Evolutionary conservation across 1,140 invertebrate species (phyloP), one percentile per base, ranked within the genome.

Genomic region (Dufourea novaeangliae): DNA sequence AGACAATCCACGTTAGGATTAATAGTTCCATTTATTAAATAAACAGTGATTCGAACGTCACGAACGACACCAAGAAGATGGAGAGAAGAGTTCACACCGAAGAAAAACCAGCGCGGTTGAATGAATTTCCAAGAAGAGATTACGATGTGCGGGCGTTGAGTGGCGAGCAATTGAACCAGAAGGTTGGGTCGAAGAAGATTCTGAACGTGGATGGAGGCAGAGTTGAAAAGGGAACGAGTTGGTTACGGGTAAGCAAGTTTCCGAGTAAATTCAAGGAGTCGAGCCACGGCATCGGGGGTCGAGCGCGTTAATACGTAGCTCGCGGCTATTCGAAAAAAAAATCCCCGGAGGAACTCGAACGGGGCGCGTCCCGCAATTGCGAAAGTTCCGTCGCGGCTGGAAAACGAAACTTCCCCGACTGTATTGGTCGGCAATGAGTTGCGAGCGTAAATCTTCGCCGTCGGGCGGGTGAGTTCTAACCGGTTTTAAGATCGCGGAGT

Each of bases 171-270:
- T 59, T 34, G 59, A 22, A 63, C 11, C n/a, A n/a, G 44, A 8
- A 17, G 39, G 7, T 20, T 1, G 14, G n/a, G 59, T 12, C 22
- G 14, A 12, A 22, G n/a, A 27, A 20, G 41, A 52, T 37, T 4
- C 62, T 62, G 68, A 81, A 68, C 76, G 59, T 39, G 50, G 63
- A n/a, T n/a, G n/a, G n/a, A n/a, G 50, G 68, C n/a, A 63, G 63
- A 62, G 64, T 70, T 74, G 56, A 80, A 83, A 72, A 71, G 67
- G 64, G 52, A 71, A 57, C 59, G 72, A 80, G 69, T 81, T 64
- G 66, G 83, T 83, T 85, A 86, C 74, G 78, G n/a, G 68, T 82
- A 69, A 67, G 75, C 82, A 87, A 87, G 86, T 87, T 87, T 86
- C 61, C 63, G 78, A 79, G 84, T 86, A 87, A 87, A 86, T 87